Evolutionary conservation across 35 echinoderm and acorn worm species (phyloP).

Genomic region (Heliocidaris tuberculata): DNA sequence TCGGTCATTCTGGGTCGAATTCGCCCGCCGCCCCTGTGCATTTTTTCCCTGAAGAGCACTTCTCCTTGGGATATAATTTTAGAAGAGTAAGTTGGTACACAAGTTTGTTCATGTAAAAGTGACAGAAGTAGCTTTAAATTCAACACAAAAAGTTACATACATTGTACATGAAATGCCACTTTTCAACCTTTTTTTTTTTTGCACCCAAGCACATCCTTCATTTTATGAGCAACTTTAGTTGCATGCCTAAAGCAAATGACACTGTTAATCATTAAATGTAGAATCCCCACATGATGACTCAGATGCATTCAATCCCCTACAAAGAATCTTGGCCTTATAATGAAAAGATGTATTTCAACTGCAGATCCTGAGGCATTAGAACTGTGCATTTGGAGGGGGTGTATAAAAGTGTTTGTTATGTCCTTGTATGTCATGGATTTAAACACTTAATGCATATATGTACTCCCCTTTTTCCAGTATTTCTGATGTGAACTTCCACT

Average conservation of each 20-base stretch:
- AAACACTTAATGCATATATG: background rate
- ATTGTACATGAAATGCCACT: too few species aligned
- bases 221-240: too few species aligned
- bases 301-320: background rate
- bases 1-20: too few species aligned
- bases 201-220: too few species aligned
- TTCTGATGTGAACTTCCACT: background rate
- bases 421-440: background rate
- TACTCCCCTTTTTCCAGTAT: background rate
- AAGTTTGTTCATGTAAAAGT: too few species aligned
- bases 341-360: background rate
- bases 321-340: background rate
- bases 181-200: too few species aligned
- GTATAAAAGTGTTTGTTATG: background rate
- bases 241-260: background rate
- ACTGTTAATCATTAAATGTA: background rate
- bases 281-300: background rate
- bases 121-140: too few species aligned
- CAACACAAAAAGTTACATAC: too few species aligned
- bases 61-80: too few species aligned
- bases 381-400: background rate
- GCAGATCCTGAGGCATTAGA: background rate
- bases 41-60: too few species aligned
- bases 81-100: too few species aligned
- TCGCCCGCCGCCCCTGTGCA: too few species aligned